These are phyloP conservation scores for Hyperoplus lanceolatus DNA, from an alignment of 2,797 vertebrate species.

Conservation along the genomic window DNA sequence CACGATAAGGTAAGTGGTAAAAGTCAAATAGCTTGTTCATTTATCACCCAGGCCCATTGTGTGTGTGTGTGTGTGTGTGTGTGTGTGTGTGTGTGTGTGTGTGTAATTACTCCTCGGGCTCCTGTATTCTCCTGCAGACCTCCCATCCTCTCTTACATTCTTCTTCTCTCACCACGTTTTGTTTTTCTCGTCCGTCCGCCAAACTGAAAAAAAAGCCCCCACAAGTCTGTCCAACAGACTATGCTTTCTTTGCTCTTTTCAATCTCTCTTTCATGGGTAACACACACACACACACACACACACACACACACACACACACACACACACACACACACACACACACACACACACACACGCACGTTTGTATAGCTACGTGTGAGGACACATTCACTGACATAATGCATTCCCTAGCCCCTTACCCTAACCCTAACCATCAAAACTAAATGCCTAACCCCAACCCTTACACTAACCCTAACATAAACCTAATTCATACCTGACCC, in stretches of 20 bases:
- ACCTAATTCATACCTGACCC: too few relatives aligned
- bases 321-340: conserved; percentile 14
- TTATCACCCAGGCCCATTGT: conserved; percentile 38
- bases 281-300: conserved; percentile 38
- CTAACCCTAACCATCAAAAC: too few relatives aligned
- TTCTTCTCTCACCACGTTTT: conserved; percentile 68
- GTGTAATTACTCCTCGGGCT: conserved; percentile 20
- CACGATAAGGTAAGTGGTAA: conserved; percentile 14
- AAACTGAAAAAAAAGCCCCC: conserved; percentile 29
- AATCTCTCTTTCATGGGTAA: conserved; percentile 50
- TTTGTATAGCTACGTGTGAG: too few relatives aligned
- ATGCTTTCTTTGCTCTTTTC: conserved; percentile 57
- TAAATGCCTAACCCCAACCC: too few relatives aligned
- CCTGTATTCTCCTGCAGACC: conserved; percentile 30
- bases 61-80: conserved; percentile 6
- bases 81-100: background rate
- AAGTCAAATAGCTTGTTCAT: conserved; percentile 1
- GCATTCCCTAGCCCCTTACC: too few relatives aligned
- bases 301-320: conserved; percentile 2
- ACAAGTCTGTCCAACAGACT: conserved; percentile 46
- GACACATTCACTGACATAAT: too few relatives aligned
- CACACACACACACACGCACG: background rate
- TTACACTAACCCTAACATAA: too few relatives aligned
- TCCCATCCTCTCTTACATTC: conserved; percentile 58
- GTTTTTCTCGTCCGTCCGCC: conserved; percentile 56